Conservation (phyloP, 2,888 invertebrate genomes). For the Chelonus formosanus region DNA sequence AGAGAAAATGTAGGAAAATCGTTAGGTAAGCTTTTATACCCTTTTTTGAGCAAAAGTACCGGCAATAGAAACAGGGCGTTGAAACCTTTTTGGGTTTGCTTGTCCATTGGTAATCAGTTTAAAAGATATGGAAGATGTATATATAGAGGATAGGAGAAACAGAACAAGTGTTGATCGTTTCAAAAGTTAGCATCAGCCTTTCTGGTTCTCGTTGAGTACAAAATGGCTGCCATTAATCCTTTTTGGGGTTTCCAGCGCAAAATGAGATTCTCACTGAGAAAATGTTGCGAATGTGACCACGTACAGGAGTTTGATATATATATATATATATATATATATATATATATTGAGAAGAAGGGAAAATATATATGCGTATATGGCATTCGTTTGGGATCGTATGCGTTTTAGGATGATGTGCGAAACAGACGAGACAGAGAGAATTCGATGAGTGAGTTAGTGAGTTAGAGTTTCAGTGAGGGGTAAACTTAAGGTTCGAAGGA, state of each 20-base stretch:
- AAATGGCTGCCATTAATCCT: constrained; percentile 61
- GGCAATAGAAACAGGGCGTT: constrained; percentile 23
- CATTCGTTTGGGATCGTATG: constrained; percentile 32
- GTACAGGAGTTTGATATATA: constrained; percentile 45
- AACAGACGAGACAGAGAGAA: constrained; percentile 36
- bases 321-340: constrained; percentile 24
- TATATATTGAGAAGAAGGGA: neutral
- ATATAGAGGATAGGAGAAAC: constrained; percentile 16
- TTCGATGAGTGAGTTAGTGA: constrained; percentile 43
- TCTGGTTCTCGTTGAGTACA: constrained; percentile 45
- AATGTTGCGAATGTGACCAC: constrained; percentile 37
- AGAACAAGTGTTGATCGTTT: constrained; percentile 41
- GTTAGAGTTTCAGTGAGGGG: constrained; percentile 40
- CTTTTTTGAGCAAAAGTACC: too few species aligned
- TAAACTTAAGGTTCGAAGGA: constrained; percentile 56
- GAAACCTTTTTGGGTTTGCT: constrained; percentile 51
- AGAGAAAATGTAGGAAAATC: too few species aligned
- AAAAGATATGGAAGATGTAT: constrained; percentile 49
- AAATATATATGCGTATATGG: constrained; percentile 21
- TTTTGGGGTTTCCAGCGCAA: constrained; percentile 58
- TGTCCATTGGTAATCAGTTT: constrained; percentile 60
- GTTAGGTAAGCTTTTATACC: too few species aligned
- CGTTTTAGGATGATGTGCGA: constrained; percentile 14
- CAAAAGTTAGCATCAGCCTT: constrained; percentile 37
- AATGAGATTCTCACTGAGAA: constrained; percentile 60